Evolutionary conservation across 30 jellyfish, hydroid and myxozoan genomes (phyloP).

Genomic region (Chironex yamaguchii): DNA sequence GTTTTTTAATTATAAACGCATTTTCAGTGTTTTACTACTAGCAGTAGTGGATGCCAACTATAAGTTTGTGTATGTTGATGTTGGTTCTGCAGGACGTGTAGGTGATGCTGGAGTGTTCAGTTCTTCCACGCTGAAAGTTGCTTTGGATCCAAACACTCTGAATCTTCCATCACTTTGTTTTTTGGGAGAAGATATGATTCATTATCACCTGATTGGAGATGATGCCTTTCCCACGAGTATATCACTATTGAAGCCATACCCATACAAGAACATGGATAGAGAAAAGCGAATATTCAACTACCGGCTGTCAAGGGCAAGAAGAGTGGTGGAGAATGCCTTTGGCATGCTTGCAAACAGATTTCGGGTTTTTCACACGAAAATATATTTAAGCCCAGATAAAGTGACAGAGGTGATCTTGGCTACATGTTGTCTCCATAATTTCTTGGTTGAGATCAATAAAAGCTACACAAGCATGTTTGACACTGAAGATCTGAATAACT

Average conservation of each 20-base stretch:
- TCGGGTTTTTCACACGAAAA: conserved; percentile 29
- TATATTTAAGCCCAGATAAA: conserved; percentile 23
- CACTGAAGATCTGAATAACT: conserved; percentile 16
- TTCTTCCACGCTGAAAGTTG: conserved; percentile 19
- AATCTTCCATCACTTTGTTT: background rate
- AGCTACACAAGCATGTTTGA: conserved; percentile 1
- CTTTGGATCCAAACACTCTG: background rate
- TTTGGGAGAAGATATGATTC: background rate
- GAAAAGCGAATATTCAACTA: background rate
- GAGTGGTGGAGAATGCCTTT: conserved; percentile 49
- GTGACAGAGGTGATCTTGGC: conserved; percentile 13
- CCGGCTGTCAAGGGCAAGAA: conserved; percentile 23
- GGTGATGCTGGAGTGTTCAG: conserved; percentile 52
- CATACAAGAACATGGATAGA: background rate
- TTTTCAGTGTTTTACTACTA: conserved; percentile 27
- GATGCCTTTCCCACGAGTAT: background rate
- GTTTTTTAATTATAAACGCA: conserved; percentile 49
- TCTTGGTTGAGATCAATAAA: conserved; percentile 29
- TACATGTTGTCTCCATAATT: conserved; percentile 47
- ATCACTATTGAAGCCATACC: background rate
- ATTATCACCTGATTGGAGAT: conserved; percentile 12
- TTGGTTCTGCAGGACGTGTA: conserved; percentile 71
- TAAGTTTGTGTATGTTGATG: conserved; percentile 44
- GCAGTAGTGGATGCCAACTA: conserved; percentile 60
- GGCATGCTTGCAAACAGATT: conserved; percentile 42